Evolutionary conservation across 2,888 invertebrate species (phyloP), one percentile per base, ranked within the genome.

Genomic region (Gibbula magus): DNA sequence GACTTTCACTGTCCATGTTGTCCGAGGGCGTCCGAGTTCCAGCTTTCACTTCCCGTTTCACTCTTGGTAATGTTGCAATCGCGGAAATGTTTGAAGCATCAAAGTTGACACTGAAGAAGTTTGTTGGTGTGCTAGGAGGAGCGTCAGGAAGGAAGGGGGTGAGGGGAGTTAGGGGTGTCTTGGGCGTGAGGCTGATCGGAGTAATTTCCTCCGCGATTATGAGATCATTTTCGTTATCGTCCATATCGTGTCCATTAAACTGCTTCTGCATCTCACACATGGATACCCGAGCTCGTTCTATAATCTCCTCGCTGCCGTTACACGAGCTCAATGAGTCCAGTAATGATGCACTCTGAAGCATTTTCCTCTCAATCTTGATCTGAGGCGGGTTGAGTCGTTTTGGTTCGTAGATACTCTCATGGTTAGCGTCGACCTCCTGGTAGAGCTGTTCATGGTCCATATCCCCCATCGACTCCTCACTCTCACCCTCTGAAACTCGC

Each of bases 21-120:
- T 78, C 81, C 20, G 81, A 78, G 8, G 67, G 78, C 18, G 75
- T 75, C 39, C 78, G 75, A 20, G 56, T 98, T 97, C 18, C 97
- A 97, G 0, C 97, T 70, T 75, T 39, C 56, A 56, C 61, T 32
- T 82, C 79, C 67, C 78, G 76, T 67, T 76, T 75, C 35, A 78
- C 82, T 25, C 91, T 85, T 29, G 91, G 91, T 81, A 91, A 80
- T 7, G 91, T 91, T 22, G 90, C 90, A 10, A 90, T 85, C 51
- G 90, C 89, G 18, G 89, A 87, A 54, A 90, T 89, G 54, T 84
- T 87, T 61, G 86, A 84, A 4, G 84, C 75, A 32, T 82, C 86
- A 80, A 85, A 86, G 29, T 85, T 82, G 10, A 76, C 84, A 73
- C 25, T 85, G 83, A 29, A 85, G 86, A 77, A 85, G 35, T 56